Evolutionary conservation across 2,888 invertebrate species (phyloP).

Genomic region (Lepidocyrtinus sp.): DNA sequence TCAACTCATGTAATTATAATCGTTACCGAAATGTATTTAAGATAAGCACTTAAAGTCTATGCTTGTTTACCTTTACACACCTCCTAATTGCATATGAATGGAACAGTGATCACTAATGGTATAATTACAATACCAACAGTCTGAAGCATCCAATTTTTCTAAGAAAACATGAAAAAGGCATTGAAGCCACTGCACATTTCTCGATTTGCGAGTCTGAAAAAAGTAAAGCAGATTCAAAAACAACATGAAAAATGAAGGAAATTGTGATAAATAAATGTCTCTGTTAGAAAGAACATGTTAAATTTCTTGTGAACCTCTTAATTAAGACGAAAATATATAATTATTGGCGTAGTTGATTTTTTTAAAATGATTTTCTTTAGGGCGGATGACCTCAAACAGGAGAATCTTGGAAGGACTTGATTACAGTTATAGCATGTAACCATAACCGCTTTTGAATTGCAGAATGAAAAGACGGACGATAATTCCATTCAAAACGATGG

Average conservation of each 20-base stretch:
- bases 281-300: not conserved
- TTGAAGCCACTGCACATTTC: not conserved
- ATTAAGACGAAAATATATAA: conserved; percentile 15
- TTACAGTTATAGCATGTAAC: too few relatives aligned
- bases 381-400: conserved; percentile 48
- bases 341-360: too few relatives aligned
- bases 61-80: conserved; percentile 42
- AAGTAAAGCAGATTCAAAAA: not conserved
- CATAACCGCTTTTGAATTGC: too few relatives aligned
- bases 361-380: too few relatives aligned
- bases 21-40: too few relatives aligned
- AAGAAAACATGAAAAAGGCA: conserved; percentile 1
- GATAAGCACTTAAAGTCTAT: too few relatives aligned
- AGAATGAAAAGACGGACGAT: too few relatives aligned
- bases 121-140: conserved; percentile 40
- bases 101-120: conserved; percentile 56
- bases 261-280: not conserved
- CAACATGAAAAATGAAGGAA: not conserved
- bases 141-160: conserved; percentile 23
- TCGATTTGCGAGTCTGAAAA: not conserved
- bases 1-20: not conserved
- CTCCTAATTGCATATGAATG: conserved; percentile 47
- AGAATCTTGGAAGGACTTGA: not conserved
- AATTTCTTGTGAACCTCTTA: conserved; percentile 42
- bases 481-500: too few relatives aligned